Percentiles rank a stretch among this genome's conserved stretches.
These are phyloP conservation scores for Hetaerina americana DNA, from an alignment of 1,140 invertebrate species.

Conservation along the genomic window DNA sequence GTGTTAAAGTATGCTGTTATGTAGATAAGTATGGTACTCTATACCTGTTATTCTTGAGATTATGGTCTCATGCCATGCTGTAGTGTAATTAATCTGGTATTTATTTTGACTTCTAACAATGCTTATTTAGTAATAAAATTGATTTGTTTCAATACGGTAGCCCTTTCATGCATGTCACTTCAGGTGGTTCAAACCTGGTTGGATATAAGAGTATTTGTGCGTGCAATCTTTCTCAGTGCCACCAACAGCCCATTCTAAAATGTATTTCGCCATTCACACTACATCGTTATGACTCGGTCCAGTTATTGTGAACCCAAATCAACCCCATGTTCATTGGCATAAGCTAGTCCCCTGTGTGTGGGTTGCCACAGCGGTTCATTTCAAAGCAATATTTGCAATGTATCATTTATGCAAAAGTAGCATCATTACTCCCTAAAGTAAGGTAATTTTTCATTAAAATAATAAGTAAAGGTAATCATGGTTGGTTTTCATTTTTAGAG, in stretches of 20 bases:
- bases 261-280: neutral
- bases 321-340: slow-evolving; percentile 6
- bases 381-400: neutral
- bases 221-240: slow-evolving; percentile 7
- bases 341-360: neutral
- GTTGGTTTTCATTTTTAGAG: no score
- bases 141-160: neutral
- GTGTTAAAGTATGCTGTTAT: neutral
- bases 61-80: neutral
- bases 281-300: neutral
- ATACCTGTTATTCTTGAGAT: no score
- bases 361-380: neutral
- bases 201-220: slow-evolving; percentile 2
- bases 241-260: slow-evolving; percentile 5
- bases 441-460: neutral
- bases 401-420: neutral
- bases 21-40: neutral
- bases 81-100: neutral
- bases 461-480: neutral
- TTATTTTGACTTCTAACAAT: neutral
- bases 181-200: slow-evolving; percentile 4
- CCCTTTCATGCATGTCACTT: slow-evolving; percentile 5
- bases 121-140: neutral
- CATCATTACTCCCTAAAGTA: neutral
- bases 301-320: neutral